A percentile compares a stretch with the other conserved stretches of the same genome.
These are phyloP conservation scores for Antedon bifida DNA, from an alignment of 35 echinoderm and acorn worm genomes.

Conservation along the genomic window DNA sequence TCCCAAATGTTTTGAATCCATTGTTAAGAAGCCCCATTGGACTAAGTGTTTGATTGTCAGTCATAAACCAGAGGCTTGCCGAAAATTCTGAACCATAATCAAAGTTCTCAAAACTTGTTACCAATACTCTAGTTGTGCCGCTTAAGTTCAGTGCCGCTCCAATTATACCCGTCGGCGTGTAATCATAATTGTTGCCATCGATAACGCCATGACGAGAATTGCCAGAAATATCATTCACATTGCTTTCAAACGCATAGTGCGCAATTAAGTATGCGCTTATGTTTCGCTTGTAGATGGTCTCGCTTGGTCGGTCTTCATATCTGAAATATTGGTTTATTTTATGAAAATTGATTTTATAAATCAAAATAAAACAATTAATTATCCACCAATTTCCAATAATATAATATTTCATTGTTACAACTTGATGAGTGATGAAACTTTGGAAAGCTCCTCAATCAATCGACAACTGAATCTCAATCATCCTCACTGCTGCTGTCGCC, in stretches of 20 bases:
- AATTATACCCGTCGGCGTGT: not conserved
- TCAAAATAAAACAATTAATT: too few relatives aligned
- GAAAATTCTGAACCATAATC: not conserved
- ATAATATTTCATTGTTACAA: too few relatives aligned
- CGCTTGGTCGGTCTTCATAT: too few relatives aligned
- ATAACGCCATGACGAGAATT: not conserved
- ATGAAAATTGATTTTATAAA: too few relatives aligned
- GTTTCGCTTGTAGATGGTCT: not conserved
- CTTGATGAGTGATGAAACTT: too few relatives aligned
- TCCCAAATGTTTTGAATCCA: not conserved
- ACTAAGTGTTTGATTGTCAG: not conserved
- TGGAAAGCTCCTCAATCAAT: too few relatives aligned
- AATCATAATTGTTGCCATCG: not conserved
- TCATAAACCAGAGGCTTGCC: not conserved
- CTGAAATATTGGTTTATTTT: too few relatives aligned
- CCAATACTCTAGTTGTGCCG: not conserved
- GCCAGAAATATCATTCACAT: not conserved
- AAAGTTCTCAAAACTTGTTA: not conserved
- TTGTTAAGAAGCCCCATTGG: not conserved
- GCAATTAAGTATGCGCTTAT: not conserved
- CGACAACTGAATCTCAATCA: too few relatives aligned
- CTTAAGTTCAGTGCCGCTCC: not conserved
- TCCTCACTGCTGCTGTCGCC: too few relatives aligned
- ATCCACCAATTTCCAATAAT: too few relatives aligned
- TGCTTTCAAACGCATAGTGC: not conserved